Base-by-base conservation (phyloP, 2,113 vertebrate species). In the Diphyllodes magnificus region DNA sequence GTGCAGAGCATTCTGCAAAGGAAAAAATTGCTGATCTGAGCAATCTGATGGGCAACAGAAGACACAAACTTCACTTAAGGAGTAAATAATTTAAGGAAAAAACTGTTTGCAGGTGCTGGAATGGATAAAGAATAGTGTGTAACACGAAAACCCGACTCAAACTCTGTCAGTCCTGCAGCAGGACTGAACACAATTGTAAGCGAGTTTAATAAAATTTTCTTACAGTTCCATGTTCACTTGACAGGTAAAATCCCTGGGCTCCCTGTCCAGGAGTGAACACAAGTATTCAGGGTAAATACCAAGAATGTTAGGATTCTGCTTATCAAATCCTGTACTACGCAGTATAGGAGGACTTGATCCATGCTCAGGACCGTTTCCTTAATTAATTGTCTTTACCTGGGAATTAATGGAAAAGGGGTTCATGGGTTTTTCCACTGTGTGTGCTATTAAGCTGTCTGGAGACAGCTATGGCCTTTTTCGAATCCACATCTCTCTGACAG, bases 401-500 rank as follows among this genome's bases (percentile, higher is more conserved):
- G 49, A 82, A 59, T 84, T 79, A 80, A 69, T 90, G 80, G 76
- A 78, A 88, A 79, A 57, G 57, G 21, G 49, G 39, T 96, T 95
- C 45, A 15, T 71, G 61, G 73, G 75, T 64, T 86, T 95, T 96
- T 91, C 90, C 27, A 40, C 60, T 85, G 68, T 60, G 54, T 63
- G 61, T 59, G 72, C 12, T 31, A 59, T 89, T 95, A 96, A 85
- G 60, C 93, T 93, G 90, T 77, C 92, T 97, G 78, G 90, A 93
- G 97, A 92, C 83, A 71, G 94, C 91, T 87, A 79, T 71, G 57
- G 90, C 94, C 95, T 88, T 92, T 96, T 92, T 63, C 56, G 86
- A 79, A 86, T 51, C 89, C 31, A 16, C 87, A 64, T 94, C 93
- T 70, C 65, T 96, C 53, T 97, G 95, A 96, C 97, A 95, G 82